Evolutionary conservation across 1,140 invertebrate species (phyloP).

Genomic region (Heliconius nattereri): DNA sequence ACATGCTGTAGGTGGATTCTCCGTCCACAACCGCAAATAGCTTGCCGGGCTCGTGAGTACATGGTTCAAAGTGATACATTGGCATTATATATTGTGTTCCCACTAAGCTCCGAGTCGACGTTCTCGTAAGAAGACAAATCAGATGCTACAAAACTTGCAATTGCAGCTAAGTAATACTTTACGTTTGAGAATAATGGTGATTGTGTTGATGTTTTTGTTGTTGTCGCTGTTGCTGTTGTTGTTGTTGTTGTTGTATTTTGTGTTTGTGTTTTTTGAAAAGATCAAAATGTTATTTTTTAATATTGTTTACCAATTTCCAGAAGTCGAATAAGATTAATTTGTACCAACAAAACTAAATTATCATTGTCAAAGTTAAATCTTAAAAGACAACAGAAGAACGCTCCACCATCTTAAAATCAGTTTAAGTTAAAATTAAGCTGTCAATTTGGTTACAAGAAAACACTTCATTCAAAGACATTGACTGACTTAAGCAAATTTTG

Average conservation of each 20-base stretch:
- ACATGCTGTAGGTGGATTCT: constrained; percentile 33
- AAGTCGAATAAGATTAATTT: constrained; percentile 17
- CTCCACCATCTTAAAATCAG: constrained; percentile 37
- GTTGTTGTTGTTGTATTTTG: too few relatives aligned
- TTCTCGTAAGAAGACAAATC: constrained; percentile 37
- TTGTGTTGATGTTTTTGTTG: too few relatives aligned
- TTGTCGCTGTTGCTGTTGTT: too few relatives aligned
- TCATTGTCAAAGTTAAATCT: constrained; percentile 14
- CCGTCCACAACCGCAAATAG: constrained; percentile 41
- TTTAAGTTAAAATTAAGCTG: constrained; percentile 49
- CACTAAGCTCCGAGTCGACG: constrained; percentile 38
- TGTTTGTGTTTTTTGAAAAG: too few relatives aligned
- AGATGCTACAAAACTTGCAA: constrained; percentile 35
- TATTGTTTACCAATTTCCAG: background rate
- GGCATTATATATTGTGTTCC: constrained; percentile 42
- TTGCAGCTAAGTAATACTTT: constrained; percentile 25
- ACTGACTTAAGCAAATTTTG: constrained; percentile 53
- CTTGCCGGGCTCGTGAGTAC: constrained; percentile 43
- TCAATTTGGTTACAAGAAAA: constrained; percentile 46
- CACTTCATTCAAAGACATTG: constrained; percentile 50
- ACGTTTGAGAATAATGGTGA: background rate
- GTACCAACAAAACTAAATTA: constrained; percentile 24
- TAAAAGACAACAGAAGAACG: constrained; percentile 23
- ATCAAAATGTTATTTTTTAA: background rate
- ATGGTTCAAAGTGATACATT: constrained; percentile 44